Evolutionary conservation across 2,888 invertebrate species (phyloP).

Genomic region (Eristalis tenax): DNA sequence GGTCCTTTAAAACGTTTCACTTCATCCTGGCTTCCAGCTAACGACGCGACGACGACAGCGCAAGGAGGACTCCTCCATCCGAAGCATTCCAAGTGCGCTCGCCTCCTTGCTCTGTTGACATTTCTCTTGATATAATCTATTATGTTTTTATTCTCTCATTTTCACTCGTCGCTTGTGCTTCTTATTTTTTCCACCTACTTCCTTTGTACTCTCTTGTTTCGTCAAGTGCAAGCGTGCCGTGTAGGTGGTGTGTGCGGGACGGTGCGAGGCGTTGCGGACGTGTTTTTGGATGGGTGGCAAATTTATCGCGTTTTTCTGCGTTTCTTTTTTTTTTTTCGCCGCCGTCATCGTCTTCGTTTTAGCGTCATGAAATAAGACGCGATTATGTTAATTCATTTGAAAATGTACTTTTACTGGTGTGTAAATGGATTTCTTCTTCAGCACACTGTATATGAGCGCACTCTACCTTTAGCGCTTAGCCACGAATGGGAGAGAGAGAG

Average conservation of each 20-base stretch:
- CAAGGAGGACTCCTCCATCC: slow-evolving; percentile 9
- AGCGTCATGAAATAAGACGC: slow-evolving; percentile 66
- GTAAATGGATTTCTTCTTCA: slow-evolving; percentile 58
- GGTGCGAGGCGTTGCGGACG: slow-evolving; percentile 5
- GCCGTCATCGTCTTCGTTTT: slow-evolving; percentile 21
- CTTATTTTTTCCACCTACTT: neutral
- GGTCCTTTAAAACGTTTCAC: neutral
- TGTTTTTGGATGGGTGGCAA: slow-evolving; percentile 27
- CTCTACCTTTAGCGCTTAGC: slow-evolving; percentile 38
- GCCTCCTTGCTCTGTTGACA: neutral
- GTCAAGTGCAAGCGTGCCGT: slow-evolving; percentile 46
- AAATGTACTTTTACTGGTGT: slow-evolving; percentile 69
- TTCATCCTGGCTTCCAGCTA: neutral
- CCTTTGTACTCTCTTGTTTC: slow-evolving; percentile 14
- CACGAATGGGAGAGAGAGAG: neutral
- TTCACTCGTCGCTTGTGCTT: slow-evolving; percentile 36
- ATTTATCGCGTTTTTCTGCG: slow-evolving; percentile 55
- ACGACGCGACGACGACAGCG: neutral
- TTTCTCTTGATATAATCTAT: slow-evolving; percentile 43
- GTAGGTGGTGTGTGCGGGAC: slow-evolving; percentile 3
- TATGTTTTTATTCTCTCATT: slow-evolving; percentile 61
- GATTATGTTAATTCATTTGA: slow-evolving; percentile 71
- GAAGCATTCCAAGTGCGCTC: neutral
- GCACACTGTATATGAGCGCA: slow-evolving; percentile 11
- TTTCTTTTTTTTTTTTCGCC: neutral